Conservation (phyloP, 2,113 vertebrate genomes). For the Anser cygnoides region DNA sequence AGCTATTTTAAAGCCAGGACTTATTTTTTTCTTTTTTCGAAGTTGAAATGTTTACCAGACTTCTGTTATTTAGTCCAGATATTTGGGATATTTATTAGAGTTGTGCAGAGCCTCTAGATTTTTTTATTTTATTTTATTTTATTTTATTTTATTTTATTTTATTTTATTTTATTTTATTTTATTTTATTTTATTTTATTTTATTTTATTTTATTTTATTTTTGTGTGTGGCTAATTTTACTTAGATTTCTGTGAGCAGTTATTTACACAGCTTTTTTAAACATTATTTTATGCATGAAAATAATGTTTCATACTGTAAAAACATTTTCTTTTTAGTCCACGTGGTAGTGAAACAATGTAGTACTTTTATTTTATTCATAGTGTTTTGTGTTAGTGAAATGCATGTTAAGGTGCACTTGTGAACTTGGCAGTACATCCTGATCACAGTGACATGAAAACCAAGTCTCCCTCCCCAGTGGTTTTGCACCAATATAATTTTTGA, state of each 20-base stretch:
- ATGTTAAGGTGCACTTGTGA: not conserved
- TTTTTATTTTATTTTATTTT: not conserved
- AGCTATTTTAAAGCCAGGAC: slow-evolving; percentile 5
- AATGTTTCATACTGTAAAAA: not conserved
- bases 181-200: no score
- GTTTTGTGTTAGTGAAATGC: not conserved
- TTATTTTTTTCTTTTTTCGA: not conserved
- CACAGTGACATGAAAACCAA: not conserved
- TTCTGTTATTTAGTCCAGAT: not conserved
- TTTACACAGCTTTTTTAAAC: slow-evolving; percentile 4
- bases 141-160: no score
- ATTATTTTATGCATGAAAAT: slow-evolving; percentile 8
- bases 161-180: no score
- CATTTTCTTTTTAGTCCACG: not conserved
- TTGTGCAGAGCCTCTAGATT: not conserved
- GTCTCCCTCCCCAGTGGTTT: not conserved
- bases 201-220: not conserved
- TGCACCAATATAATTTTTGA: not conserved
- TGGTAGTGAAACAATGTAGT: not conserved
- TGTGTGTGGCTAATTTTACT: not conserved
- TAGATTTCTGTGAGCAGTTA: not conserved
- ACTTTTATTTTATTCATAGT: not conserved
- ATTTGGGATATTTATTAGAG: slow-evolving; percentile 12
- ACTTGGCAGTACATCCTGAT: not conserved
- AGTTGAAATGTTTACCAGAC: slow-evolving; percentile 21